Conservation (phyloP, 2,113 vertebrate genomes). For the Corythornis madagascariensis region DNA sequence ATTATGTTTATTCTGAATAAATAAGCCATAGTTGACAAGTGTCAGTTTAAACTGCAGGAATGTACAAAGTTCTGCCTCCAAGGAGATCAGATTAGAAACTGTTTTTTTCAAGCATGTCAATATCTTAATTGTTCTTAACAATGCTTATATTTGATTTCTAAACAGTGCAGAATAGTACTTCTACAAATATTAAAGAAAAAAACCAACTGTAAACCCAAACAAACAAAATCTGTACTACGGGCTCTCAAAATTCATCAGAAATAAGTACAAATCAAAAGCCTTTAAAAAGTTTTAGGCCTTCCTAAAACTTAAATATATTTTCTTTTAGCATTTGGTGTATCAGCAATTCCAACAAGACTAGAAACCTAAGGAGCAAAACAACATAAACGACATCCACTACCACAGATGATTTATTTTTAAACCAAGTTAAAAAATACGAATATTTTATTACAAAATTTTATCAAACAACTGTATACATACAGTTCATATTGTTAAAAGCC, state of each 20-base stretch:
- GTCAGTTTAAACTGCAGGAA: background rate
- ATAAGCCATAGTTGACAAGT: background rate
- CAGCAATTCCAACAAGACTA: background rate
- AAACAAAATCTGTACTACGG: background rate
- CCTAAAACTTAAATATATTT: background rate
- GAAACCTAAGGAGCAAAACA: background rate
- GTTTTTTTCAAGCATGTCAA: background rate
- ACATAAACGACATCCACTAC: slow-evolving; percentile 40
- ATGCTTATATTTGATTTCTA: background rate
- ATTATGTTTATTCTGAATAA: background rate
- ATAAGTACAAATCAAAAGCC: background rate
- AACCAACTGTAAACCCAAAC: background rate
- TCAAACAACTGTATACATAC: slow-evolving; percentile 79
- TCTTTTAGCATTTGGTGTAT: background rate
- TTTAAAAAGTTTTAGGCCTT: background rate
- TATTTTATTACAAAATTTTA: slow-evolving; percentile 82
- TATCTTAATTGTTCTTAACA: background rate
- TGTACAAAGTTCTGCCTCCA: background rate
- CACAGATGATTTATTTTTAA: slow-evolving; percentile 79
- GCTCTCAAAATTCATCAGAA: background rate
- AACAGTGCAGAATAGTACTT: background rate
- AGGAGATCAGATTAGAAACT: background rate
- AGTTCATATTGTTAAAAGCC: slow-evolving; percentile 73
- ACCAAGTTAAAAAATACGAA: slow-evolving; percentile 82
- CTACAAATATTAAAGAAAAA: background rate